These are phyloP conservation scores for Micromys minutus DNA, from an alignment of 2,113 vertebrate species.

Conservation along the genomic window DNA sequence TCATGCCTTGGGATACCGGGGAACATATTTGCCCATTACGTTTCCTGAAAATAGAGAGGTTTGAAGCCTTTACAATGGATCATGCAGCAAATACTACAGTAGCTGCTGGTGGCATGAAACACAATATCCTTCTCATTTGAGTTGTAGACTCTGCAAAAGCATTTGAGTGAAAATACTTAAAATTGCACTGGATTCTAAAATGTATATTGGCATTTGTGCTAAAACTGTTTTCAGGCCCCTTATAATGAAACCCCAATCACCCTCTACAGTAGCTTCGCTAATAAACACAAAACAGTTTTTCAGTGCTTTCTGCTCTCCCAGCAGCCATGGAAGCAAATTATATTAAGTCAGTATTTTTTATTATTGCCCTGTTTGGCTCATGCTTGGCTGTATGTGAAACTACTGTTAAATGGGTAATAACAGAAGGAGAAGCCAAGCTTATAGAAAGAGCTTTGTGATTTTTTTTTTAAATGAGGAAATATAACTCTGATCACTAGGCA, in stretches of 20 bases:
- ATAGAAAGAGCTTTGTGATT: slow-evolving; percentile 50
- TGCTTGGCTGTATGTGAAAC: slow-evolving; percentile 73
- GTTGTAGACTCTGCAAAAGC: slow-evolving; percentile 69
- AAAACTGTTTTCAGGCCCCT: slow-evolving; percentile 63
- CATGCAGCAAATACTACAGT: slow-evolving; percentile 56
- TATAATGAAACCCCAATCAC: slow-evolving; percentile 74
- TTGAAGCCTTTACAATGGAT: slow-evolving; percentile 67
- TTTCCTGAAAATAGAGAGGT: slow-evolving; percentile 73
- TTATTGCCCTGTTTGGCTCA: slow-evolving; percentile 74
- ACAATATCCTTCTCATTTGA: slow-evolving; percentile 70
- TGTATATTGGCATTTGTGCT: slow-evolving; percentile 79
- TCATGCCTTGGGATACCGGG: slow-evolving; percentile 78
- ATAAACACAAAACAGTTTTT: slow-evolving; percentile 78
- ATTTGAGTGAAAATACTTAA: slow-evolving; percentile 75
- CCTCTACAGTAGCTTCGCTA: slow-evolving; percentile 71
- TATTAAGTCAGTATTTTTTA: slow-evolving; percentile 79
- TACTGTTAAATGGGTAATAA: slow-evolving; percentile 71
- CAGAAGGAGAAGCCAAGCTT: slow-evolving; percentile 70
- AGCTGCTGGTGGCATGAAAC: slow-evolving; percentile 61
- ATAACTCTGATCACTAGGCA: slow-evolving; percentile 55
- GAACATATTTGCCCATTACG: slow-evolving; percentile 58
- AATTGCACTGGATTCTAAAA: slow-evolving; percentile 73
- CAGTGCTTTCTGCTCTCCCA: slow-evolving; percentile 69
- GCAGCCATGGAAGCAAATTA: slow-evolving; percentile 78
- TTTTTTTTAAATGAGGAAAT: slow-evolving; percentile 62